Base-by-base conservation (phyloP, 2,113 vertebrate species). In the Amia ocellicauda region DNA sequence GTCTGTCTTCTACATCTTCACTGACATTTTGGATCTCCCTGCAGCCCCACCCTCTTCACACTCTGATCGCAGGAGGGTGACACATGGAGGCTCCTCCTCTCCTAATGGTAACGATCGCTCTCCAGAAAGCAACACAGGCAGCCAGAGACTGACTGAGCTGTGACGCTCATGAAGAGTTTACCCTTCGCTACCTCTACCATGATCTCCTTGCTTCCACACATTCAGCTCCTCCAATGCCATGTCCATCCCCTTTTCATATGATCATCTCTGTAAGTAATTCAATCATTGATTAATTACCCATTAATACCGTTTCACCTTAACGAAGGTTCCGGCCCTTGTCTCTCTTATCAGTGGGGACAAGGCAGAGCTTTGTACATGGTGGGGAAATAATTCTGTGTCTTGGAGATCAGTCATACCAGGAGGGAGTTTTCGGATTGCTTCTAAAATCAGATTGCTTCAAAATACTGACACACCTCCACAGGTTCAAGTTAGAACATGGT, bases 301-400 rank as follows among this genome's bases (percentile, higher is more conserved):
- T 36, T 36, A 7, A 36, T 2, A 36, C 11, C 11, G 2, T 36
- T 36, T 27, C 24, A 16, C 14, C 24, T 29, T 11, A 19, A 16
- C 8, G 26, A 26, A n/a, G 27, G 14, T 13, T 17, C 53, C 53
- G 9, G 20, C 31, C 5, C 5, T 36, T 50, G 40, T 63, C 27
- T 8, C 3, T 13, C 17, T 59, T 68, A 68, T 29, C 36, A 56
- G 65, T 62, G 3, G 52, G 62, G 64, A 51, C 55, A 52, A 60
- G 58, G 24, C 58, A 66, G 28, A 28, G 45, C 27, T 28, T 23
- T 2, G 62, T n/a, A n/a, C n/a, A n/a, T 23, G 50, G 22, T 24
- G 36, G 36, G 20, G 29, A 24, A 10, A 51, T 23, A 23, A 36
- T 50, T 59, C 54, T 61, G 40, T 40, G 27, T 19, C 17, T 54